Evolutionary conservation across 2,888 invertebrate species (phyloP).

Genomic region (Prostheceraeus crozeri): DNA sequence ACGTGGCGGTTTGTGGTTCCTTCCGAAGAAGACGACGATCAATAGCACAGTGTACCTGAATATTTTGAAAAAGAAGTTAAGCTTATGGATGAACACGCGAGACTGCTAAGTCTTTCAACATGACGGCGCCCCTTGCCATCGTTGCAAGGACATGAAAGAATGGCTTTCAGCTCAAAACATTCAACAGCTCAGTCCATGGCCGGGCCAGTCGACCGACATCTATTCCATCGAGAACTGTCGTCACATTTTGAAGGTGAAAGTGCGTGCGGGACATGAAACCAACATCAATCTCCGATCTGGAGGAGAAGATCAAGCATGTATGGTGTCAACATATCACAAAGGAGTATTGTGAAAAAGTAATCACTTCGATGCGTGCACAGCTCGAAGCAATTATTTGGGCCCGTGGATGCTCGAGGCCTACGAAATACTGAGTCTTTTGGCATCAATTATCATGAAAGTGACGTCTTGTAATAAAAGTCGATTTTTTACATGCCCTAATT

Average conservation of each 20-base stretch:
- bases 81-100: background rate
- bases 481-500: too few relatives aligned
- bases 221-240: slow-evolving; percentile 10
- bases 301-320: slow-evolving; percentile 12
- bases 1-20: slow-evolving; percentile 16
- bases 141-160: background rate
- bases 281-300: background rate
- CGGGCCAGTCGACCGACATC: background rate
- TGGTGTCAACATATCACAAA: slow-evolving; percentile 2
- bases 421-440: too few relatives aligned
- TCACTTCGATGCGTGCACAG: too few relatives aligned
- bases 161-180: slow-evolving; percentile 11
- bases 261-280: background rate
- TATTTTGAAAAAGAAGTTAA: background rate
- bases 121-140: slow-evolving; percentile 23
- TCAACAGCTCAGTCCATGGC: slow-evolving; percentile 1
- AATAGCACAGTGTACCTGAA: slow-evolving; percentile 11
- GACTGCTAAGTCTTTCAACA: slow-evolving; percentile 5
- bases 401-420: too few relatives aligned
- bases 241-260: background rate
- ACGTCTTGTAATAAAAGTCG: too few relatives aligned
- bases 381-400: too few relatives aligned
- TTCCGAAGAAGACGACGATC: slow-evolving; percentile 19
- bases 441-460: too few relatives aligned
- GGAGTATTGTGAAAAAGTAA: slow-evolving; percentile 11